Evolutionary conservation across 2,888 invertebrate genomes (phyloP).

Genomic region (Pseudococcus jackbeardsleyi): DNA sequence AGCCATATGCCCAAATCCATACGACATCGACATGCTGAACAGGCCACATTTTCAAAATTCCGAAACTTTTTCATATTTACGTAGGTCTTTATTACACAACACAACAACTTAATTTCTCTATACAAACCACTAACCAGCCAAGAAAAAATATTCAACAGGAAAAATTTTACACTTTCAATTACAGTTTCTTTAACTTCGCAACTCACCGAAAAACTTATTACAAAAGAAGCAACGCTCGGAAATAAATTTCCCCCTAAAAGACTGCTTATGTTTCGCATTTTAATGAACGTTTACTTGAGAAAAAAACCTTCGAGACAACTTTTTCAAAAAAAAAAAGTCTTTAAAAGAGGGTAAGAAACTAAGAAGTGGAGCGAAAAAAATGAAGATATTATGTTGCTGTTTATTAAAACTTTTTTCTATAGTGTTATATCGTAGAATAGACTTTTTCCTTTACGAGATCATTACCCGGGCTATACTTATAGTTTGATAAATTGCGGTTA

Average conservation of each 20-base stretch:
- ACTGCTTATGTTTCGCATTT: conserved; percentile 29
- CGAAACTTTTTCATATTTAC: not conserved
- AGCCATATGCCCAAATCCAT: no score
- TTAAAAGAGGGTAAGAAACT: not conserved
- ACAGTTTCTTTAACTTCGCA: not conserved
- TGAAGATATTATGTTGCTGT: conserved; percentile 48
- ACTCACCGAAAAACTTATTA: not conserved
- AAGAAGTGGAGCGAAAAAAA: conserved; percentile 21
- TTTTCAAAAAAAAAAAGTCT: not conserved
- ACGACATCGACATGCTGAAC: no score
- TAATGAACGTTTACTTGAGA: conserved; percentile 44
- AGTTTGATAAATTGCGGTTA: conserved; percentile 39
- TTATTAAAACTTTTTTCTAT: conserved; percentile 36
- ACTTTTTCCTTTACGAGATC: conserved; percentile 20
- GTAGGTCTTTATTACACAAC: not conserved
- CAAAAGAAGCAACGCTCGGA: not conserved
- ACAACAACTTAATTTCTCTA: not conserved
- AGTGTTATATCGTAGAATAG: no score
- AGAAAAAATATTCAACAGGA: not conserved
- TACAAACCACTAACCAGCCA: not conserved
- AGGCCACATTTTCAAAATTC: no score
- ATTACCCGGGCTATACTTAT: not conserved
- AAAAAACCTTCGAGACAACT: conserved; percentile 41
- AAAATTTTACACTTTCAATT: not conserved
- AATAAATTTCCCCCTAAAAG: conserved; percentile 43